Evolutionary conservation across 2,113 vertebrate species (phyloP), one percentile per base, ranked within the genome.

Genomic region (Galbula dea): DNA sequence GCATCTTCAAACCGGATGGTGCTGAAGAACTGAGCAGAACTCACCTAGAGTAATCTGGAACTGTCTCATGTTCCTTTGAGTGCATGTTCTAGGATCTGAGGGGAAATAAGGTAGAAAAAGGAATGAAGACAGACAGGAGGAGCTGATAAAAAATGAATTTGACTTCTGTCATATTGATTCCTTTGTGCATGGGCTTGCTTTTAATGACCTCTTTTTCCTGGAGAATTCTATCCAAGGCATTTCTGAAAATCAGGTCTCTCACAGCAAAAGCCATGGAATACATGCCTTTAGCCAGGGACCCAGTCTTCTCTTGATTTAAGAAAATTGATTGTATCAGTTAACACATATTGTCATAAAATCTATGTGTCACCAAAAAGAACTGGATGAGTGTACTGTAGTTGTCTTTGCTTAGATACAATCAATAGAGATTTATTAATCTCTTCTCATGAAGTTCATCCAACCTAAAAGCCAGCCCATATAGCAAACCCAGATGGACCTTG

Each of bases 371-470:
- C 7, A 1, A 78, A 72, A 90, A 68, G 36, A 73, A 52, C 3
- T 45, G 29, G 37, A 23, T 34, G 17, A 75, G 7, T 17, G 15
- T 49, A 37, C 30, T 74, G 30, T 37, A 71, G 45, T 43, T 86
- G 45, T 82, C 75, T 94, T 90, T 87, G 46, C 37, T 92, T 39
- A 51, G 45, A 46, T 75, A 27, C 27, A 94, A 55, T 83, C 67
- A 51, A 46, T 91, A 90, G 48, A 73, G 65, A 75, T 49, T 89
- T 96, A 81, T 29, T 67, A 67, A 84, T 93, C 66, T 82, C 49
- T 65, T 81, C 81, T 88, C 73, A 71, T 84, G 91, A 95, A 89
- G 78, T 91, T 80, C 8, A 86, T 51, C 51, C 76, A 86, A 72
- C 29, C 55, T 90, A 83, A 88, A 94, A 93, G 18, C 32, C 39